Conservation (phyloP, 2,888 invertebrate species). For the Ashinkailepas kermadecensis region DNA sequence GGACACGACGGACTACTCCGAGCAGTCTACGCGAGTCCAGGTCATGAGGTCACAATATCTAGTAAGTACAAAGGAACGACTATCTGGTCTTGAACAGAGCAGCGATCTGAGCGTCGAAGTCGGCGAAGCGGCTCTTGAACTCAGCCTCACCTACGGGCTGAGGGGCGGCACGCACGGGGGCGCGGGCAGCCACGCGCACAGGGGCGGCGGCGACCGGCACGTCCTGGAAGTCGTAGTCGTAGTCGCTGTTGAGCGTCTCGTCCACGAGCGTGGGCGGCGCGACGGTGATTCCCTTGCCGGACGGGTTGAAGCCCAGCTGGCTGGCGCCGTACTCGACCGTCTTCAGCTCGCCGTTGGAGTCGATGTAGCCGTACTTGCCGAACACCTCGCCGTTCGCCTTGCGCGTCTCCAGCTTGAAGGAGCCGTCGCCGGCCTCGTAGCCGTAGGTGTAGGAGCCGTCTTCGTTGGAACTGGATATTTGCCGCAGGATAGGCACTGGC, state of each 20-base stretch:
- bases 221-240: neutral
- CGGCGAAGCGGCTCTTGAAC: neutral
- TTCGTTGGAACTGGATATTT: slow-evolving; percentile 68
- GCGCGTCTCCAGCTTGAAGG: slow-evolving; percentile 55
- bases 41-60: no score
- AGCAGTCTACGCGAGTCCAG: no score
- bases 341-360: slow-evolving; percentile 64
- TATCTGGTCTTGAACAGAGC: neutral
- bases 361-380: slow-evolving; percentile 60
- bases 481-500: slow-evolving; percentile 55
- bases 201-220: neutral
- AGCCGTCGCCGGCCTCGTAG: slow-evolving; percentile 75
- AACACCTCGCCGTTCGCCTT: slow-evolving; percentile 33
- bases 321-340: slow-evolving; percentile 64
- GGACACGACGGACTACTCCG: no score
- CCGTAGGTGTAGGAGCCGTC: slow-evolving; percentile 79
- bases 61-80: no score
- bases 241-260: neutral
- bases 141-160: neutral
- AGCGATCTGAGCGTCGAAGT: slow-evolving; percentile 12
- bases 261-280: slow-evolving; percentile 14
- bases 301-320: slow-evolving; percentile 34
- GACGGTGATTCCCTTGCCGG: slow-evolving; percentile 36
- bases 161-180: neutral
- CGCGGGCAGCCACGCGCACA: neutral